Evolutionary conservation across 1,140 invertebrate genomes (phyloP), one percentile per base, ranked within the genome.

Genomic region (Saccostrea glomerata): DNA sequence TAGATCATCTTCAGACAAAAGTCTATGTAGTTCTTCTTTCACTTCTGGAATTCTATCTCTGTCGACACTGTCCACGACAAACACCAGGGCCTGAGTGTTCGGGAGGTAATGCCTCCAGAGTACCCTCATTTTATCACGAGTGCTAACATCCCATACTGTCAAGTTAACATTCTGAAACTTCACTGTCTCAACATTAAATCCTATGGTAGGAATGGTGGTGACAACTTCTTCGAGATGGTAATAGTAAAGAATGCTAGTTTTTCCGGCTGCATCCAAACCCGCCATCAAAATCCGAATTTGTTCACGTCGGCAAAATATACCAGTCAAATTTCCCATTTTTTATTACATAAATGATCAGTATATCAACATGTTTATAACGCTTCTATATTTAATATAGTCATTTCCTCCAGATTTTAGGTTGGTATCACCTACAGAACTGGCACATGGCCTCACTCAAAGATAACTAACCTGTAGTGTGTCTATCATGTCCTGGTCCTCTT

Each of bases 221-320:
- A 99, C 98, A 93, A 99, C 98, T 96, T 99, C 98, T 86, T 98
- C 98, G 82, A 99, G 96, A 95, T 99, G 99, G 86, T 99, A 95
- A 96, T 99, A 99, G 95, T 99, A 99, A 85, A 99, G 96, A 95
- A 99, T 99, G 86, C 98, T 99, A 9, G 98, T 99, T 96, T 99
- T 99, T 92, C 98, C 98, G 92, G 98, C 98, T 86, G 98, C 98
- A 96, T 99, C 98, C 85, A 99, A 96, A 60, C 98, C 98, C 7
- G 56, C 17, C 23, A 88, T 23, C 17, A 88, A 77, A 9, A 88
- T 55, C n/a, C 86, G 58, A 2, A 87, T 2, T 60, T 58, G n/a
- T n/a, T 63, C 47, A 66, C 82, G 82, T 1, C 58, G 40, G 47
- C 23, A 84, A 77, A 36, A 30, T 30, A 36, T 36, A 36, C 30